Evolutionary conservation across 2,888 invertebrate genomes (phyloP).

Genomic region (Pollenia griseotomentosa): DNA sequence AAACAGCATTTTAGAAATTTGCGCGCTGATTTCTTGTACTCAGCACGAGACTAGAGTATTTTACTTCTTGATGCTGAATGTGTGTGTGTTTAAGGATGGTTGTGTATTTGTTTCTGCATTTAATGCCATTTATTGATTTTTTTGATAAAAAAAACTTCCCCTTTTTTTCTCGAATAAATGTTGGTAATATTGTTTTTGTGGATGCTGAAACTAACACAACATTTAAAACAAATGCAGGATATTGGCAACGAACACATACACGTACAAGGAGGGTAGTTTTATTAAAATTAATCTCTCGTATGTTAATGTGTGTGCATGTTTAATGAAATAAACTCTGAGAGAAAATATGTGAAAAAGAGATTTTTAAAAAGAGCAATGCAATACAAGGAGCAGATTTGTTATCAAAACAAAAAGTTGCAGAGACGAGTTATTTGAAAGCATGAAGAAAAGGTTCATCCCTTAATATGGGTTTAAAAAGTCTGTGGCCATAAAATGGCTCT

Average conservation of each 20-base stretch:
- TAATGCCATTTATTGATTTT: slow-evolving; percentile 70
- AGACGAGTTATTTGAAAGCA: neutral
- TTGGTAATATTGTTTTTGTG: slow-evolving; percentile 57
- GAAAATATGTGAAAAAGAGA: slow-evolving; percentile 16
- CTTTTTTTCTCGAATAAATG: slow-evolving; percentile 34
- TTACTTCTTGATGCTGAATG: neutral
- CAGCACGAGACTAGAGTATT: slow-evolving; percentile 36
- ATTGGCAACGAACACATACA: neutral
- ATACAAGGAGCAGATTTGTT: slow-evolving; percentile 8
- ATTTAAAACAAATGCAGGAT: slow-evolving; percentile 12
- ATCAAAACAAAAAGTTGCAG: slow-evolving; percentile 12
- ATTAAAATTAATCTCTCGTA: slow-evolving; percentile 13
- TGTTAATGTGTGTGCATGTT: slow-evolving; percentile 1
- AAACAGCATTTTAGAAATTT: slow-evolving; percentile 42
- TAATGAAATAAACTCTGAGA: slow-evolving; percentile 3
- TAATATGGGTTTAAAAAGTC: neutral
- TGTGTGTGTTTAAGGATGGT: neutral
- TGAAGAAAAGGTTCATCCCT: slow-evolving; percentile 71
- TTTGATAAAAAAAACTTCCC: slow-evolving; percentile 42
- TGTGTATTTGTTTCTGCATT: neutral
- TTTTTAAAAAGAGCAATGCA: slow-evolving; percentile 3
- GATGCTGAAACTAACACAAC: slow-evolving; percentile 27
- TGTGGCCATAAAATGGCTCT: slow-evolving; percentile 46
- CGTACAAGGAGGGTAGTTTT: slow-evolving; percentile 46
- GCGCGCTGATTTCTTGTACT: slow-evolving; percentile 59